These are phyloP conservation scores for Drosophila guanche DNA, from an alignment of 1,140 invertebrate genomes.

Conservation along the genomic window DNA sequence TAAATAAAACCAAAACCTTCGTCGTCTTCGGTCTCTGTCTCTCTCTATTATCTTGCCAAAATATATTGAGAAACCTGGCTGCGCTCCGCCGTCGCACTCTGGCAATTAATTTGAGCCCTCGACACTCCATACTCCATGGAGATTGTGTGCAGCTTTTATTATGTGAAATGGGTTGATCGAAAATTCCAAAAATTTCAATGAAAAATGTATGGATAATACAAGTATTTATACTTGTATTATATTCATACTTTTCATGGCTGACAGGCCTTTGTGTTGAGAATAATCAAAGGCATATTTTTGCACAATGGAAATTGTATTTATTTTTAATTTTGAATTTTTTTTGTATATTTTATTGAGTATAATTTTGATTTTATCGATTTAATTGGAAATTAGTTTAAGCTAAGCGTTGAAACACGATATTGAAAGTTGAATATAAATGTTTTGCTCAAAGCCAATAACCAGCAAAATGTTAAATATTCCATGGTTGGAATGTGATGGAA, in stretches of 20 bases:
- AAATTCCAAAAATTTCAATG: conserved; percentile 45
- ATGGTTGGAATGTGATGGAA: no score
- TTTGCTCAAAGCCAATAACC: no score
- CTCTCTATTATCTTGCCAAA: conserved; percentile 1
- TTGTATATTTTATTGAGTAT: no score
- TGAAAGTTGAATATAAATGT: no score
- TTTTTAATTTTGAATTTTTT: background rate
- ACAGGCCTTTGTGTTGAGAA: no score
- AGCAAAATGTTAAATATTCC: no score
- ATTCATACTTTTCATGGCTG: background rate
- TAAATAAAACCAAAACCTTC: conserved; percentile 41
- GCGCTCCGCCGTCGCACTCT: background rate
- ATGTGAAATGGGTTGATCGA: conserved; percentile 6
- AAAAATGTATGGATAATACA: conserved; percentile 49
- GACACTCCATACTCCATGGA: conserved; percentile 18
- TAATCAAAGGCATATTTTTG: no score
- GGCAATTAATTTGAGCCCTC: conserved; percentile 40
- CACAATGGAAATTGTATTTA: background rate
- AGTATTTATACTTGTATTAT: background rate
- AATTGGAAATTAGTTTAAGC: no score
- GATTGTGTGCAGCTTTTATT: conserved; percentile 23
- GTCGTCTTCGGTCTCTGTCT: conserved; percentile 1
- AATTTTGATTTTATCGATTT: no score
- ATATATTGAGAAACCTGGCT: conserved; percentile 21
- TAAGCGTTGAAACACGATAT: no score